Evolutionary conservation across 1,140 invertebrate genomes (phyloP).

Genomic region (Triops longicaudatus): DNA sequence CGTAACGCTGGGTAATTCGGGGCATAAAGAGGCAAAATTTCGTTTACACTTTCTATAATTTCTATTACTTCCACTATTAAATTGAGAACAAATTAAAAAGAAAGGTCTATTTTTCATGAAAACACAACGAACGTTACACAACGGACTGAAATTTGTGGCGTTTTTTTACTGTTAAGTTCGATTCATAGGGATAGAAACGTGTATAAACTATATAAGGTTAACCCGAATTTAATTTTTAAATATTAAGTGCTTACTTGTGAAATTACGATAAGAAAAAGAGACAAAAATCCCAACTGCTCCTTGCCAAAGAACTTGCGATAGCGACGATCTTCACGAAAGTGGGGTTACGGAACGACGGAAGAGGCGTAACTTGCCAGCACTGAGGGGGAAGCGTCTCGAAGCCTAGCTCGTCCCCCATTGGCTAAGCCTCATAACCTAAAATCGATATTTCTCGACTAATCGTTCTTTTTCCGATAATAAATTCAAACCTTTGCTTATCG

Average conservation of each 20-base stretch:
- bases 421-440: background rate
- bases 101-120: no score
- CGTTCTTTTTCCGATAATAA: background rate
- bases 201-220: no score
- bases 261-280: background rate
- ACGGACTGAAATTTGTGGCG: no score
- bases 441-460: background rate
- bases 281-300: background rate
- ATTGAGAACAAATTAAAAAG: no score
- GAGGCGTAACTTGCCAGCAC: background rate
- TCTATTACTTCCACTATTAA: no score
- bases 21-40: no score
- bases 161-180: no score
- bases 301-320: background rate
- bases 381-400: background rate
- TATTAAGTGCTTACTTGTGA: background rate
- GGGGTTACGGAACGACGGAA: background rate
- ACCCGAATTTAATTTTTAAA: no score
- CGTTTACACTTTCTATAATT: no score
- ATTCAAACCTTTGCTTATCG: background rate
- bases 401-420: background rate
- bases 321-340: background rate
- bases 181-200: no score
- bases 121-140: no score
- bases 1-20: no score